A percentile compares a stretch with the other conserved stretches of the same genome.
phyloP scores from a whole-genome alignment of 1,140 invertebrate species.

The Grapholita molesta region DNA sequence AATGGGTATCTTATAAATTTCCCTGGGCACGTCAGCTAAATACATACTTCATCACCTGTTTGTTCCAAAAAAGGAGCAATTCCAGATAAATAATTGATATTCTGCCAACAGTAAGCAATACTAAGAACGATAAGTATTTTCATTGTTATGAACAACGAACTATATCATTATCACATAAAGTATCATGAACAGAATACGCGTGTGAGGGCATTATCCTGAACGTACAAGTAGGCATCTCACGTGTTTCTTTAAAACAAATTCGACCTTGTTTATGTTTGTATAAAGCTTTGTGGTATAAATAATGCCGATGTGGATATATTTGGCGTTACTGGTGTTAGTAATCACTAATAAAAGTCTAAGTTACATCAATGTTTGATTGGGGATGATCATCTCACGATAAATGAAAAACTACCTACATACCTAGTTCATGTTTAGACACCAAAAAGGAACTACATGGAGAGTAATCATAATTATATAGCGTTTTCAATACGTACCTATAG shows the following conservation, averaged over 20 bases:
- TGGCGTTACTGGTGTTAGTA: not conserved
- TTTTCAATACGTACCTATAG: too few relatives aligned
- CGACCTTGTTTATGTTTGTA: slow-evolving; percentile 3
- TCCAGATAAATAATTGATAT: not conserved
- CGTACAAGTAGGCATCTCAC: not conserved
- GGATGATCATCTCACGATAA: too few relatives aligned
- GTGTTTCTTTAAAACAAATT: not conserved
- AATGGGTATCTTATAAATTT: not conserved
- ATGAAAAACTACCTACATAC: too few relatives aligned
- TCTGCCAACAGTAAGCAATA: not conserved
- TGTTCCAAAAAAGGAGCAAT: not conserved
- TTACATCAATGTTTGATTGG: not conserved
- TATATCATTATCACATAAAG: not conserved
- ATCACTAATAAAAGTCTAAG: not conserved
- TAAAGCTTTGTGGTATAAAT: not conserved
- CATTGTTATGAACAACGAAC: not conserved
- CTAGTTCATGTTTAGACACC: too few relatives aligned
- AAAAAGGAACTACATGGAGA: too few relatives aligned
- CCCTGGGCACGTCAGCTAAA: not conserved
- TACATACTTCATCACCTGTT: not conserved
- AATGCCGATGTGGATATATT: too few relatives aligned
- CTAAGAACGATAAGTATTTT: not conserved
- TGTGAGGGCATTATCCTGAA: not conserved
- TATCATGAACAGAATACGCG: not conserved
- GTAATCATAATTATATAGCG: too few relatives aligned